Conservation (phyloP, 2,113 vertebrate species). For the Accipiter cooperii region DNA sequence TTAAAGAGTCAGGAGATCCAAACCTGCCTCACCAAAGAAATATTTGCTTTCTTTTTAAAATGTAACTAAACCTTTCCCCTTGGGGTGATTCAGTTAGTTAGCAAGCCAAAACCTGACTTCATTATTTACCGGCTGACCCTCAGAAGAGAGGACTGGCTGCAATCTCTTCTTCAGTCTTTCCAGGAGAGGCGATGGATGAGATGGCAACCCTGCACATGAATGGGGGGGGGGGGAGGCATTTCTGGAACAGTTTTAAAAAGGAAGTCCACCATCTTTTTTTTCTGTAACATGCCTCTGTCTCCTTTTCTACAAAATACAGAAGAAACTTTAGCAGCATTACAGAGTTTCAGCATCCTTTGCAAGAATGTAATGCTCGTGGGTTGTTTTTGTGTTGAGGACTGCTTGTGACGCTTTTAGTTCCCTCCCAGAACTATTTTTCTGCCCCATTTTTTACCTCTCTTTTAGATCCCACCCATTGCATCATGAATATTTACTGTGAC, state of each 20-base stretch:
- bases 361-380: rapidly evolving
- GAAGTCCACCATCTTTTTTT: neutral
- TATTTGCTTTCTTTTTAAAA: conserved; percentile 37
- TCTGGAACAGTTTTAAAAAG: neutral
- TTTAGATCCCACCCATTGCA: neutral
- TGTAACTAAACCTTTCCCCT: conserved; percentile 26
- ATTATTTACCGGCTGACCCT: neutral
- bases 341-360: neutral
- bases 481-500: neutral
- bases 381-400: neutral
- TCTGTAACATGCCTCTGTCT: neutral
- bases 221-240: neutral
- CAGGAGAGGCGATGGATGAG: neutral
- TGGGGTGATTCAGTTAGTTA: neutral
- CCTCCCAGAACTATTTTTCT: neutral
- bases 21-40: conserved; percentile 36
- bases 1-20: conserved; percentile 29
- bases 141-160: neutral
- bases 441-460: neutral
- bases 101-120: conserved; percentile 13
- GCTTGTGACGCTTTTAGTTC: neutral
- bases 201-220: neutral
- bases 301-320: neutral
- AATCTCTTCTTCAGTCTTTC: neutral
- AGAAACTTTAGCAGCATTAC: neutral